These are phyloP conservation scores for Nautilus pompilius DNA, from an alignment of 1,140 invertebrate species.

Conservation along the genomic window DNA sequence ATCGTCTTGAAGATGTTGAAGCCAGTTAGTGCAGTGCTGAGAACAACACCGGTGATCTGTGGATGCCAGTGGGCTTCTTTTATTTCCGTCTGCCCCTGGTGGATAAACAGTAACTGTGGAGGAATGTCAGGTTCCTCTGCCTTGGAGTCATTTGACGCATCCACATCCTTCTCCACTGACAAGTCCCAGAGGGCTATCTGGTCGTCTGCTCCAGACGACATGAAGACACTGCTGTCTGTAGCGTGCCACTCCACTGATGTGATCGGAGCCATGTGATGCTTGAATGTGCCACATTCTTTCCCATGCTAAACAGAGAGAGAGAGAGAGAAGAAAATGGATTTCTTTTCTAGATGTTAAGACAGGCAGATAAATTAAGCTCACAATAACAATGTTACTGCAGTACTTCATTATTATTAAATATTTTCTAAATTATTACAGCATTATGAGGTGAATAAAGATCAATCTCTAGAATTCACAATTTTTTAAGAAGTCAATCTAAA, in stretches of 20 bases:
- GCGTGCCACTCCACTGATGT: constrained; percentile 98
- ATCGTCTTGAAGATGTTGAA: constrained; percentile 99
- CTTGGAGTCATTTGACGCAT: constrained; percentile 30
- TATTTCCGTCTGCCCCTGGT: constrained; percentile 96
- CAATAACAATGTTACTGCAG: too few relatives aligned
- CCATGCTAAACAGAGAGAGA: constrained; percentile 55
- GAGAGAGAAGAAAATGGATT: too few relatives aligned
- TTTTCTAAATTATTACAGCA: not conserved
- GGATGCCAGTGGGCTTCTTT: constrained; percentile 99
- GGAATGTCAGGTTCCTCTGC: constrained; percentile 70
- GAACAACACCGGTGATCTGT: constrained; percentile 85
- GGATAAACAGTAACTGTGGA: constrained; percentile 94
- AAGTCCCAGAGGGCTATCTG: constrained; percentile 98
- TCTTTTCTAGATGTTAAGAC: too few relatives aligned
- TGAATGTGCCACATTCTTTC: constrained; percentile 84
- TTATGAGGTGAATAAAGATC: not conserved
- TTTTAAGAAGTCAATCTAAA: too few relatives aligned
- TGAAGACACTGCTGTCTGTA: constrained; percentile 85
- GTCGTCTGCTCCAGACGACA: constrained; percentile 90
- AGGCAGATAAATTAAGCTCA: too few relatives aligned
- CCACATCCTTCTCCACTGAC: constrained; percentile 79
- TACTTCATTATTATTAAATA: not conserved
- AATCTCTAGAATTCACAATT: too few relatives aligned
- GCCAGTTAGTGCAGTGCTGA: constrained; percentile 91
- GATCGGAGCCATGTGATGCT: constrained; percentile 86